phyloP scores from a whole-genome alignment of 2,113 vertebrate species.

The Pomatorhinus ruficollis region DNA sequence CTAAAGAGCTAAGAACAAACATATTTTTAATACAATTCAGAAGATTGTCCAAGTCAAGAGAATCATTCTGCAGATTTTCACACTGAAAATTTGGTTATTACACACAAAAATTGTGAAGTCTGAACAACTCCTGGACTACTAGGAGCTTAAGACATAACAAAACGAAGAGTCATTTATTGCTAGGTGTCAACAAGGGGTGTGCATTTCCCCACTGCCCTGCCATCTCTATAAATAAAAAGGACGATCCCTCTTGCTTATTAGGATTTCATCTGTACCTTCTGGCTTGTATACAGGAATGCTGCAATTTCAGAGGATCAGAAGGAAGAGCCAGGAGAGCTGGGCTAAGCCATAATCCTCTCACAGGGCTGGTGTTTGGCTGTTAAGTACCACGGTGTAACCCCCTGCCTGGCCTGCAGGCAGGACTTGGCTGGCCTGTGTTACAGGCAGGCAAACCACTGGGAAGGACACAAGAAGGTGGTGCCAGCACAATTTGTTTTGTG shows the following conservation, averaged over 20 bases:
- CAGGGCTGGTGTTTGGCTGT: not conserved
- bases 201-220: not conserved
- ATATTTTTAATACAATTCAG: constrained; percentile 18
- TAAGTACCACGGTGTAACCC: accelerated
- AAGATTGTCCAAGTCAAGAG: constrained; percentile 57
- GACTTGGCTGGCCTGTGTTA: not conserved
- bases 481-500: not conserved
- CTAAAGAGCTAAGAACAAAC: constrained; percentile 53
- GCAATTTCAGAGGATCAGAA: not conserved
- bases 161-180: constrained; percentile 40
- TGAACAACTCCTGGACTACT: not conserved
- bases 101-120: not conserved
- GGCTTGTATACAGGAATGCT: accelerated
- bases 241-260: accelerated
- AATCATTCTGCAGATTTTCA: constrained; percentile 34
- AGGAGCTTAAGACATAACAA: constrained; percentile 17
- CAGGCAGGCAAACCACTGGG: not conserved
- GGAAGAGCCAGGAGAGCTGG: not conserved
- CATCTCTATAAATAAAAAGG: not conserved
- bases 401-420: not conserved
- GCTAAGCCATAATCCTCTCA: not conserved
- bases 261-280: not conserved
- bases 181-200: not conserved
- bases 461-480: not conserved
- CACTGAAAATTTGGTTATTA: constrained; percentile 15